Base-by-base conservation (phyloP, 2,113 vertebrate species). In the Ibidorhyncha struthersii region DNA sequence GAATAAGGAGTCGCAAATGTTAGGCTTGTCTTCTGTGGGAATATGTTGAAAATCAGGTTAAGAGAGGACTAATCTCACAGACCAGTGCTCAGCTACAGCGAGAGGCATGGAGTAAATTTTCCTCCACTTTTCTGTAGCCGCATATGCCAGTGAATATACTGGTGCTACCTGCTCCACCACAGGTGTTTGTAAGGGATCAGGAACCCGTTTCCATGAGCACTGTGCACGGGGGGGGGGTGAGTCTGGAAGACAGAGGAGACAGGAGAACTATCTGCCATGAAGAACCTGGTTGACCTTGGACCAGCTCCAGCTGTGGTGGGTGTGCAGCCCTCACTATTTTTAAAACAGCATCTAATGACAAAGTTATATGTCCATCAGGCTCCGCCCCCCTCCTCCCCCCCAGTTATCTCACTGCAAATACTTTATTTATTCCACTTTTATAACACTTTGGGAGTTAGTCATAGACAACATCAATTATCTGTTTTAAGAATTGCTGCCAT, bases 231-330 rank as follows among this genome's bases (percentile, higher is more conserved):
- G 88, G 15, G 17, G 86, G 88, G 66, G 29, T 84, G 74, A 76
- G 93, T 84, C 89, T 70, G 85, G 93, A 95, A 92, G 86, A 82
- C 74, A 59, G 63, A 95, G 93, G 67, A 89, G 40, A 56, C 49
- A 45, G 86, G 81, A 86, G 83, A 97, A 55, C 96, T 95, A 96
- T 97, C 96, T 97, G 97, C 83, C 78, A 52, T 45, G 4, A 63
- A 95, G 89, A 6, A 4, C 86, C 91, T 91, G 84, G 84, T 72
- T 93, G 65, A 43, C 61, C 66, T 84, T 94, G 88, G 93, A 92
- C 38, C 55, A 66, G 12, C 78, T 96, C 96, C 95, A 96, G 93
- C 70, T 85, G 55, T 70, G 62, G 79, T 70, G 87, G 93, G 90
- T 93, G 71, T 53, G 72, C 74, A 52, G 63, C 73, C 86, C 82